Evolutionary conservation across 2,113 vertebrate species (phyloP).

Genomic region (Scalopus aquaticus): DNA sequence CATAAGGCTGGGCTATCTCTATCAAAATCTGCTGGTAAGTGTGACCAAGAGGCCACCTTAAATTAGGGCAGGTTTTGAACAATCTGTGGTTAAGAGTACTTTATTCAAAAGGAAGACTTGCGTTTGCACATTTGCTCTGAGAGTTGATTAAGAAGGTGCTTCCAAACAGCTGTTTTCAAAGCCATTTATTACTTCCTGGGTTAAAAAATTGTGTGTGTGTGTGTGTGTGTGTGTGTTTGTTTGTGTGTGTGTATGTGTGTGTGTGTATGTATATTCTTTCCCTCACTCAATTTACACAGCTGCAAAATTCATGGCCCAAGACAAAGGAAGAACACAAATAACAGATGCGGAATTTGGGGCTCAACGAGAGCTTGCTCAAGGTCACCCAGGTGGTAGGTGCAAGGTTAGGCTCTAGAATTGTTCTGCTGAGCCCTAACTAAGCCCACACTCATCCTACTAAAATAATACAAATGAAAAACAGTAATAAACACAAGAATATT

Average conservation of each 20-base stretch:
- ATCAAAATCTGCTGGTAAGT: constrained; percentile 50
- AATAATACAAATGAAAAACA: neutral
- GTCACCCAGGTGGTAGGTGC: neutral
- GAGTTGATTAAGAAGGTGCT: constrained; percentile 80
- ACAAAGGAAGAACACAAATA: constrained; percentile 24
- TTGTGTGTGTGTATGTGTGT: no score
- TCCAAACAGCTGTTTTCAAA: constrained; percentile 72
- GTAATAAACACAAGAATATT: neutral
- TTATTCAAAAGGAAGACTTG: constrained; percentile 61
- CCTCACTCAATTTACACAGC: constrained; percentile 71
- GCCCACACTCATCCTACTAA: neutral
- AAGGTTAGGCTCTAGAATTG: neutral
- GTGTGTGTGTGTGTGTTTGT: no score
- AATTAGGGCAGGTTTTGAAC: constrained; percentile 72
- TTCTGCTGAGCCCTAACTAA: neutral
- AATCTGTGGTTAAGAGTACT: constrained; percentile 70
- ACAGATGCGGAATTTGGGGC: neutral
- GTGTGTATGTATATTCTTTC: neutral
- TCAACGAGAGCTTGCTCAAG: neutral
- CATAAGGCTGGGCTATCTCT: constrained; percentile 21
- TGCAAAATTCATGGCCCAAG: constrained; percentile 57
- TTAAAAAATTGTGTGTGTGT: neutral
- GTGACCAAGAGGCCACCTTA: constrained; percentile 13
- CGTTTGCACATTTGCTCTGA: constrained; percentile 59
- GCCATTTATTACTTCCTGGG: constrained; percentile 81